Evolutionary conservation across 2,113 vertebrate species (phyloP).

Genomic region (Sceloporus tristichus): DNA sequence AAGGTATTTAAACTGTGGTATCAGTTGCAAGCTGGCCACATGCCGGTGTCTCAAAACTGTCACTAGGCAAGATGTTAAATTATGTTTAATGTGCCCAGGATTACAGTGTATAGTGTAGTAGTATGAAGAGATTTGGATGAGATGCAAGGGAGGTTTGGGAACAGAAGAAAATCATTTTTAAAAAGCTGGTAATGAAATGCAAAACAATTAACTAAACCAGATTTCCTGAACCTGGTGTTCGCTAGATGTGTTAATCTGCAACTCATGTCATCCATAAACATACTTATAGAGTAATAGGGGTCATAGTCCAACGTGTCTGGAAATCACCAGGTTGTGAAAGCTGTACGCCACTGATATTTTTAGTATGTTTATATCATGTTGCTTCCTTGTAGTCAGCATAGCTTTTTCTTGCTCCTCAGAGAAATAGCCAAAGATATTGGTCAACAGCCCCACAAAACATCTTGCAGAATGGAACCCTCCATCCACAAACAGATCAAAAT

Average conservation of each 20-base stretch:
- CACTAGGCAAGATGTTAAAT: slow-evolving; percentile 67
- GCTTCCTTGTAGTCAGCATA: too few relatives aligned
- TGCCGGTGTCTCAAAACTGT: slow-evolving; percentile 73
- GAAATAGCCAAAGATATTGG: too few relatives aligned
- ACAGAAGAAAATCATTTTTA: slow-evolving; percentile 47
- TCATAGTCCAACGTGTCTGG: background rate
- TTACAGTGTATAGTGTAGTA: slow-evolving; percentile 29
- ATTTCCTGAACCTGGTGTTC: background rate
- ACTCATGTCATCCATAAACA: background rate
- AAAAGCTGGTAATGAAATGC: slow-evolving; percentile 47
- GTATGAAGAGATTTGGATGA: slow-evolving; percentile 47
- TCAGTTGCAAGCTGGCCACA: slow-evolving; percentile 77
- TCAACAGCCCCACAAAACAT: too few relatives aligned
- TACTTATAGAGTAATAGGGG: too few relatives aligned
- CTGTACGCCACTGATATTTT: too few relatives aligned
- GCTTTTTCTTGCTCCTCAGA: too few relatives aligned
- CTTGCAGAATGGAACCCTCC: too few relatives aligned
- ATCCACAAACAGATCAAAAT: too few relatives aligned
- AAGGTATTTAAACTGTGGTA: slow-evolving; percentile 78
- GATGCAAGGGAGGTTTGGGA: slow-evolving; percentile 38
- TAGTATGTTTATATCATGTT: too few relatives aligned
- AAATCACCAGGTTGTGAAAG: too few relatives aligned
- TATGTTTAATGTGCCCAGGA: slow-evolving; percentile 63
- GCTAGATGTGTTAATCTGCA: background rate
- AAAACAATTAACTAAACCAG: slow-evolving; percentile 26